Base-by-base conservation (phyloP, 2,113 vertebrate genomes). In the Polyodon spathula region DNA sequence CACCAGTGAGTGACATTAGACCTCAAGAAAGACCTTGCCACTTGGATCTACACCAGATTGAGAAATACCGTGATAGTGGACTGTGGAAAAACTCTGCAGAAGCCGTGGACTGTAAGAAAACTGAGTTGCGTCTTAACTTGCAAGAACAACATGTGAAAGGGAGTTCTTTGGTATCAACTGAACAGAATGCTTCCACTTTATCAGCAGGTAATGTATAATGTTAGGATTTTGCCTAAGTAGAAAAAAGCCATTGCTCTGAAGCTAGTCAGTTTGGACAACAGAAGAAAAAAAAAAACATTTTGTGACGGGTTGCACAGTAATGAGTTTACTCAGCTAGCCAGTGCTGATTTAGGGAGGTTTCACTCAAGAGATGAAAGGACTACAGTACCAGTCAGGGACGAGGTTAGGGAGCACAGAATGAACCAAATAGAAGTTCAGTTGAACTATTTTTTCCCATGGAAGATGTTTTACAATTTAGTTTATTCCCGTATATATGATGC, bases 201-300 rank as follows among this genome's bases (percentile, higher is more conserved):
- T 87, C 91, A 84, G 81, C 92, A 98, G 96, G 96, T 98, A 98
- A 98, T 76, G 93, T 97, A 97, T 92, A 89, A 90, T 91, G 78
- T 74, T 67, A 51, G 69, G 74, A 77, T 73, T 69, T 60, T 58
- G 65, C 15, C 63, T 63, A 39, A 70, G 72, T 53, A 61, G 64
- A 46, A 43, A 65, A 55, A 74, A 68, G 69, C 52, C 71, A 70
- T 66, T 63, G 44, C 66, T 40, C 48, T 40, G 55, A 44, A 14
- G 46, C 51, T 50, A 11, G 46, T 59, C 51, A 64, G 15, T 64
- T 65, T 63, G 46, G 53, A 64, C 54, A 46, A 48, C 65, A 27
- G 66, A 63, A 56, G 66, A 73, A 72, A 71, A 63, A 78, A 60
- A 54, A 62, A 76, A 64, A 58, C 63, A 58, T 63, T 54, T 8